These are phyloP conservation scores for Cromileptes altivelis DNA, from an alignment of 2,113 vertebrate genomes.

Conservation along the genomic window DNA sequence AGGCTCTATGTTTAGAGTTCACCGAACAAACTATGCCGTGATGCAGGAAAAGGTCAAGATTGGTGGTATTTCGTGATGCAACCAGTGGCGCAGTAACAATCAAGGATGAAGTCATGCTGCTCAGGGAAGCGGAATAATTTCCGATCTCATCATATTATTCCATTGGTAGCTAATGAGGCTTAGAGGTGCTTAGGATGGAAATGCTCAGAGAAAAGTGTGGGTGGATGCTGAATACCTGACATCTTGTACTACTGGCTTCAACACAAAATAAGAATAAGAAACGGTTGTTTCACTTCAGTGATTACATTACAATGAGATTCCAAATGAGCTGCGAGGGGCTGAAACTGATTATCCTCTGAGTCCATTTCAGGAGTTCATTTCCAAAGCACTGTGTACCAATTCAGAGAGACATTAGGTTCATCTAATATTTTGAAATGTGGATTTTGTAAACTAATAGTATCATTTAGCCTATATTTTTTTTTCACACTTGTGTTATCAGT, in stretches of 20 bases:
- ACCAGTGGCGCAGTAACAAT: constrained; percentile 45
- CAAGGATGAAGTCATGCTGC: constrained; percentile 51
- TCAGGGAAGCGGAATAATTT: constrained; percentile 46
- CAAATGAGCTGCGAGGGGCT: constrained; percentile 29
- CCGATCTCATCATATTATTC: constrained; percentile 52
- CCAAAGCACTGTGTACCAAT: constrained; percentile 4
- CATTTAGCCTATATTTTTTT: background rate
- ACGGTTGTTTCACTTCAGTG: constrained; percentile 30
- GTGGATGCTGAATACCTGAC: constrained; percentile 41
- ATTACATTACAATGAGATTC: constrained; percentile 30
- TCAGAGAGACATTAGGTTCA: constrained; percentile 23
- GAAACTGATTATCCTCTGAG: constrained; percentile 14
- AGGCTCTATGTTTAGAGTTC: background rate
- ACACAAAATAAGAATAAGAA: constrained; percentile 42
- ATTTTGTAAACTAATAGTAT: background rate
- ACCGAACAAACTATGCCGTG: background rate
- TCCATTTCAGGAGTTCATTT: constrained; percentile 27
- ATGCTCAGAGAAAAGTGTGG: constrained; percentile 33
- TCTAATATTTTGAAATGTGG: constrained; percentile 16
- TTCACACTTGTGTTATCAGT: background rate
- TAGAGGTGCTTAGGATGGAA: constrained; percentile 41
- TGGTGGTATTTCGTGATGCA: constrained; percentile 26
- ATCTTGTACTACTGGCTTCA: background rate
- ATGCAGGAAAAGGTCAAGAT: constrained; percentile 12
- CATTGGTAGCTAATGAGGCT: constrained; percentile 60